Evolutionary conservation across 2,113 vertebrate genomes (phyloP).

Genomic region (Tachycineta bicolor): DNA sequence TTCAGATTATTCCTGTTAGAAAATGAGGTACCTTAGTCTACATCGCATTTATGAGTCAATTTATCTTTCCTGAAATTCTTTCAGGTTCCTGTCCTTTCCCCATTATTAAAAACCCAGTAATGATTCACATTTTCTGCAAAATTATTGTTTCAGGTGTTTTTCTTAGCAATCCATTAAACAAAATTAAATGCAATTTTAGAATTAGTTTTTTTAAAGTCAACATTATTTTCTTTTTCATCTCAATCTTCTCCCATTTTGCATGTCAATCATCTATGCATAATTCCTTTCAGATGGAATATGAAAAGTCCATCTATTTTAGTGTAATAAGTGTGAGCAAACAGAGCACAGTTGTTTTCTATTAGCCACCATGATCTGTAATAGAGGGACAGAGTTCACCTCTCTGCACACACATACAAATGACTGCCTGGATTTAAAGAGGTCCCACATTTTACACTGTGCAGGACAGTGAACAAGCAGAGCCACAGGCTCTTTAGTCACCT

Average conservation of each 20-base stretch:
- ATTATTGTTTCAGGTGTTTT: slow-evolving; percentile 11
- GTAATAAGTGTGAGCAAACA: not conserved
- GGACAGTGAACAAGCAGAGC: not conserved
- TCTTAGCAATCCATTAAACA: not conserved
- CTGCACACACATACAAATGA: not conserved
- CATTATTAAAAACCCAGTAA: not conserved
- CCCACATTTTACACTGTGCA: not conserved
- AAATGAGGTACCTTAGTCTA: not conserved
- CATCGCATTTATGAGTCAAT: not conserved
- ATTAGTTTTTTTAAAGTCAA: not conserved
- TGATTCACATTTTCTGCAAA: not conserved
- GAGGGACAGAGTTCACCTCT: not conserved
- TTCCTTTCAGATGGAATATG: slow-evolving; percentile 32
- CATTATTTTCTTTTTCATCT: not conserved
- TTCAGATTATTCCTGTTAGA: not conserved
- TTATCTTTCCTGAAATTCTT: not conserved
- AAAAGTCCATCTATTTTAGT: slow-evolving; percentile 8
- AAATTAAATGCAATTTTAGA: slow-evolving; percentile 23
- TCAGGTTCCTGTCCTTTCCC: not conserved
- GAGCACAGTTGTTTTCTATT: not conserved
- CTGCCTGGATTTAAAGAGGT: not conserved
- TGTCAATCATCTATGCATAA: slow-evolving; percentile 11
- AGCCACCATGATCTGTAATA: not conserved
- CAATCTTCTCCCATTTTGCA: not conserved
- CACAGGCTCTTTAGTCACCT: not conserved